These are phyloP conservation scores for Xerus rutilus DNA, from an alignment of 2,797 vertebrate species.

Conservation along the genomic window DNA sequence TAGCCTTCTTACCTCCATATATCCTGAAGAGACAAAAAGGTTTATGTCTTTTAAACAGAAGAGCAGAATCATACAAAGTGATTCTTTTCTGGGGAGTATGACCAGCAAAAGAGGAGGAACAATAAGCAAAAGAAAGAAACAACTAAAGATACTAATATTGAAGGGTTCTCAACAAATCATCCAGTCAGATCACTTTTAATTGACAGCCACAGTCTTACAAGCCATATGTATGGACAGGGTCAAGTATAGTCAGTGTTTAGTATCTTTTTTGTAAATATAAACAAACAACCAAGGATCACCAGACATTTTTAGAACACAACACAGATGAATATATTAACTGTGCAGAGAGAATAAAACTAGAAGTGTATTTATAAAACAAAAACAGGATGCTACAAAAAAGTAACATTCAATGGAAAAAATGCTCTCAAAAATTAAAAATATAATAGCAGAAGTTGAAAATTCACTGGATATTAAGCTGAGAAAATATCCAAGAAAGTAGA, in stretches of 20 bases:
- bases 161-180: background rate
- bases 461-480: background rate
- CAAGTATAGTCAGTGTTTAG: background rate
- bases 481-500: background rate
- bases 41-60: background rate
- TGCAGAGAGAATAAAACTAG: background rate
- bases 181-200: background rate
- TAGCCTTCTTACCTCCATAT: background rate
- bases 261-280: slow-evolving; percentile 24
- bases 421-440: background rate
- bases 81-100: background rate
- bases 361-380: slow-evolving; percentile 20
- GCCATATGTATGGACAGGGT: background rate
- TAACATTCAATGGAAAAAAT: background rate
- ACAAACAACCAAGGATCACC: background rate
- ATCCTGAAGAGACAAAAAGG: background rate
- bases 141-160: background rate
- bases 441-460: slow-evolving; percentile 20
- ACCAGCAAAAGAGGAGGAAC: background rate
- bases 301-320: slow-evolving; percentile 15
- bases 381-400: background rate
- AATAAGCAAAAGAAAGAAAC: background rate
- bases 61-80: background rate
- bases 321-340: background rate
- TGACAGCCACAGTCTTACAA: background rate